These are phyloP conservation scores for Eospalax fontanierii DNA, from an alignment of 2,797 vertebrate genomes.

Conservation along the genomic window DNA sequence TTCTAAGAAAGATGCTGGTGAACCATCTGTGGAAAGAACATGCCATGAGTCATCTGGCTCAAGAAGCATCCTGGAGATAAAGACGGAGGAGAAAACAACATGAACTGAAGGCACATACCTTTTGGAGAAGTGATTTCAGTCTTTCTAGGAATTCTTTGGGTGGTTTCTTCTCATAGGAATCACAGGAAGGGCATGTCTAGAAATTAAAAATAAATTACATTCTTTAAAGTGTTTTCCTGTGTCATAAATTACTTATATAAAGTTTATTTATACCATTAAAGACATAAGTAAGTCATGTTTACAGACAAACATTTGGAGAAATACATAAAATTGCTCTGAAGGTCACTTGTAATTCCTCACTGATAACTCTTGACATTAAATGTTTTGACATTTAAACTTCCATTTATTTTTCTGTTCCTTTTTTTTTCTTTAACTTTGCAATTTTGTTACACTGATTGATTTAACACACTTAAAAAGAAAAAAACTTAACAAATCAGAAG, in stretches of 20 bases:
- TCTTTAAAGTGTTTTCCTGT: neutral
- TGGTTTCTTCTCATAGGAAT: slow-evolving; percentile 81
- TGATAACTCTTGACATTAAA: neutral
- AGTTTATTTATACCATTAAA: slow-evolving; percentile 1
- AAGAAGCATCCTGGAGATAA: neutral
- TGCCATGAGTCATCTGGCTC: slow-evolving; percentile 55
- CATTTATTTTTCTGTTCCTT: neutral
- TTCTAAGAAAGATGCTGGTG: slow-evolving; percentile 72
- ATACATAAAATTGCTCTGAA: neutral
- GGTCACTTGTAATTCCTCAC: neutral
- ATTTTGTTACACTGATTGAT: neutral
- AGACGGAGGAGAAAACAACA: neutral
- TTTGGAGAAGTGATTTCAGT: slow-evolving; percentile 85
- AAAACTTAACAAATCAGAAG: neutral
- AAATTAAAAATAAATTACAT: slow-evolving; percentile 77
- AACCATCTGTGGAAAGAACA: slow-evolving; percentile 85
- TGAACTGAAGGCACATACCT: slow-evolving; percentile 82
- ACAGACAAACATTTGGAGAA: slow-evolving; percentile 15
- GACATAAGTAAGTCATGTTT: neutral
- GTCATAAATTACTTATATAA: slow-evolving; percentile 49
- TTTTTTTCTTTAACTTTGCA: neutral
- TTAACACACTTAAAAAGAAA: neutral
- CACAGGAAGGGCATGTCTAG: slow-evolving; percentile 86
- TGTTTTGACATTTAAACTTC: neutral
- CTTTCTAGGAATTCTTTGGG: slow-evolving; percentile 85